These are phyloP conservation scores for Astur gentilis DNA, from an alignment of 2,113 vertebrate genomes.

Conservation along the genomic window DNA sequence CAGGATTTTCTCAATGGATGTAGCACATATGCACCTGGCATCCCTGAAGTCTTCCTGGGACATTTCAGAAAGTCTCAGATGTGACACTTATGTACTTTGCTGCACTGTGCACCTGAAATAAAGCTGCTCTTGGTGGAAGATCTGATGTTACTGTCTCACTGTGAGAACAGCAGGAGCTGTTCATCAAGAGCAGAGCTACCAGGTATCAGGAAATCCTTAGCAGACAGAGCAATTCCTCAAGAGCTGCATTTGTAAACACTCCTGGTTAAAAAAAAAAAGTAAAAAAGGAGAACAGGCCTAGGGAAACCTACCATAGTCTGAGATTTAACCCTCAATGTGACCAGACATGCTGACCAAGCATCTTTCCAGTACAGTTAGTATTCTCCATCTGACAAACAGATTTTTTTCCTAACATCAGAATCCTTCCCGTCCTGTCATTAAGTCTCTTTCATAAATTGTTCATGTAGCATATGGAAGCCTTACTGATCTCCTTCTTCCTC, in stretches of 20 bases:
- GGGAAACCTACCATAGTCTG: neutral
- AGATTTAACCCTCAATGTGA: neutral
- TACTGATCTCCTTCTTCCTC: neutral
- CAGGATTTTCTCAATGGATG: fast-evolving
- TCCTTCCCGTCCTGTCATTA: neutral
- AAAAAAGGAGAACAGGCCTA: neutral
- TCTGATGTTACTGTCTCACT: neutral
- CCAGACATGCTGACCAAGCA: neutral
- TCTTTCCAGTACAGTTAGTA: neutral
- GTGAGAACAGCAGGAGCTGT: neutral
- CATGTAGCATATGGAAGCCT: neutral
- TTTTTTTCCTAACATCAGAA: neutral
- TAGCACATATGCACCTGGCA: neutral
- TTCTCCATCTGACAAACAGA: neutral
- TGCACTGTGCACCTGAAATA: neutral
- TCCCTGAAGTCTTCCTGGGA: neutral
- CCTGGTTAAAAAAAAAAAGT: neutral
- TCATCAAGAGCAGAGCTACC: neutral
- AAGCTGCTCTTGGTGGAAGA: neutral
- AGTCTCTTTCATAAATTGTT: neutral
- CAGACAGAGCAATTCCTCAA: neutral
- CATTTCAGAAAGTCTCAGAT: neutral
- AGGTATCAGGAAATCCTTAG: neutral
- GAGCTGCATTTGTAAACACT: neutral
- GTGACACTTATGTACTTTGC: neutral